Conservation (phyloP, 2,888 invertebrate genomes). For the Abrostola tripartita region DNA sequence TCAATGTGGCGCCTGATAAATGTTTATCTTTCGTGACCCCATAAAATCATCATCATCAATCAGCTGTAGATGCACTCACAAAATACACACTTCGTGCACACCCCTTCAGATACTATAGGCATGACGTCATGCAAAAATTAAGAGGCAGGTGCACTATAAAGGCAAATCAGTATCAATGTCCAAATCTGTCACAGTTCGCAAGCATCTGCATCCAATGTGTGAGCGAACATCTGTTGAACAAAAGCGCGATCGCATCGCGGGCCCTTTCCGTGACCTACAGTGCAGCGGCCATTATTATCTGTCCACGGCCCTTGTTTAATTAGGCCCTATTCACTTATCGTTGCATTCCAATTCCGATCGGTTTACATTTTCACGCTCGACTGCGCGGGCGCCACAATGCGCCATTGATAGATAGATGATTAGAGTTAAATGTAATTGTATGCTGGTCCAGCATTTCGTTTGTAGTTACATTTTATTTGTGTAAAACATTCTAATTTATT, state of each 20-base stretch:
- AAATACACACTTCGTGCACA: background rate
- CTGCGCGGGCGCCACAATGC: slow-evolving; percentile 72
- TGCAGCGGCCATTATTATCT: slow-evolving; percentile 70
- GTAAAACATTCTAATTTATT: slow-evolving; percentile 35
- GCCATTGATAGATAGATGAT: slow-evolving; percentile 72
- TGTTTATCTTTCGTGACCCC: too few relatives aligned
- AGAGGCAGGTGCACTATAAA: slow-evolving; percentile 56
- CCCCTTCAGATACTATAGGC: background rate
- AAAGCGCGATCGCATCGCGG: slow-evolving; percentile 59
- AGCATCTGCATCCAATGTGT: slow-evolving; percentile 79
- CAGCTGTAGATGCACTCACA: background rate
- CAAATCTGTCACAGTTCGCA: slow-evolving; percentile 69
- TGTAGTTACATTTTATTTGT: slow-evolving; percentile 32
- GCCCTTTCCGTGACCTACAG: slow-evolving; percentile 75
- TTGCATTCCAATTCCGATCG: slow-evolving; percentile 78
- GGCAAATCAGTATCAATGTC: slow-evolving; percentile 64
- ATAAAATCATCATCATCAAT: background rate
- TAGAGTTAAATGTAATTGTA: slow-evolving; percentile 66
- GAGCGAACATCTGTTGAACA: slow-evolving; percentile 79
- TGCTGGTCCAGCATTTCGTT: slow-evolving; percentile 44
- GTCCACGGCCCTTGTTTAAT: slow-evolving; percentile 79
- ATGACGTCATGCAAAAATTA: slow-evolving; percentile 20
- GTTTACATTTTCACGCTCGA: slow-evolving; percentile 76
- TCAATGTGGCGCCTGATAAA: too few relatives aligned
- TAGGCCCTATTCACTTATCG: slow-evolving; percentile 84